Evolutionary conservation across 2,113 vertebrate genomes (phyloP).

Genomic region (Tichodroma muraria): DNA sequence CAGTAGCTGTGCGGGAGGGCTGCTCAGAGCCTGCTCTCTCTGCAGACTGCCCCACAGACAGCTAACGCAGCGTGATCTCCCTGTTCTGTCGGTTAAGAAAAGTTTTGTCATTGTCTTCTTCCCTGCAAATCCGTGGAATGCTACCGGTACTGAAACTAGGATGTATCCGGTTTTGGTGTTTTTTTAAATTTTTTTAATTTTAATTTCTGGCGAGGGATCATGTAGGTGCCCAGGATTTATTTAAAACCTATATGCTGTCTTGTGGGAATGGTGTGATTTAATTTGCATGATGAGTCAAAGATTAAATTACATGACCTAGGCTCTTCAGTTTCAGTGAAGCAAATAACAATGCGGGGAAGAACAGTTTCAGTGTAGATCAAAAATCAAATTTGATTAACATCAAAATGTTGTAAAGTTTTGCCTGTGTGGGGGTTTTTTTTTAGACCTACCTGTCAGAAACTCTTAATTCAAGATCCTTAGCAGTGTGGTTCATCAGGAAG

Average conservation of each 20-base stretch:
- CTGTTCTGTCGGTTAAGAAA: background rate
- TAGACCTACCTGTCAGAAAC: background rate
- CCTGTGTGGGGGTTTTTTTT: background rate
- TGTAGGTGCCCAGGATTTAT: background rate
- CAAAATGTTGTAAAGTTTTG: background rate
- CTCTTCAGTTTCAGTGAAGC: conserved; percentile 12
- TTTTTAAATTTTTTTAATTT: too few species aligned
- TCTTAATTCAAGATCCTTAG: background rate
- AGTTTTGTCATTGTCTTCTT: background rate
- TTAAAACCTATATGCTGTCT: background rate
- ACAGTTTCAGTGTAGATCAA: background rate
- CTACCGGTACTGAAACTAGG: background rate
- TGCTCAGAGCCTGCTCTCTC: accelerated
- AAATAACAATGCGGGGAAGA: background rate
- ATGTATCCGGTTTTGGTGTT: background rate
- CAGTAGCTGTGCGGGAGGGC: background rate
- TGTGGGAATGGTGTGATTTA: conserved; percentile 33
- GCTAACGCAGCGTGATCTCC: too few species aligned
- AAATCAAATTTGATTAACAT: background rate
- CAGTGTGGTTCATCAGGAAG: background rate
- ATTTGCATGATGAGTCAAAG: conserved; percentile 52
- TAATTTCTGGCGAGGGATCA: background rate
- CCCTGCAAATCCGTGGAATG: background rate
- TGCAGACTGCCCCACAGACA: accelerated
- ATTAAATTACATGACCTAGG: conserved; percentile 24